phyloP scores from a whole-genome alignment of 2,113 vertebrate genomes.

The Cryptotis parvus region DNA sequence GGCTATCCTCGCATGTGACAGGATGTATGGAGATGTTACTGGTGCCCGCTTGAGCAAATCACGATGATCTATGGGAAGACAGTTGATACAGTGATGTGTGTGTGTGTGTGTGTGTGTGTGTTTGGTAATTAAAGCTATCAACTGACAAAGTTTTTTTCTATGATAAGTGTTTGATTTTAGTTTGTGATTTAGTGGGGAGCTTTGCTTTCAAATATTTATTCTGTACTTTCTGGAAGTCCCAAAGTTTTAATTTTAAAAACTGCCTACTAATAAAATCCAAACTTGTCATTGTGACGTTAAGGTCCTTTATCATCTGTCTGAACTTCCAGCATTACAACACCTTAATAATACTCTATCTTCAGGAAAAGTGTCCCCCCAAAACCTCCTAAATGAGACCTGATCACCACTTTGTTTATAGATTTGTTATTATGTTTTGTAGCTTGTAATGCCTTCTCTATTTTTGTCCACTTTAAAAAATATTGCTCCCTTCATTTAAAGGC shows the following conservation, averaged over 20 bases:
- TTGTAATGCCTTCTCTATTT: neutral
- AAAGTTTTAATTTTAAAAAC: constrained; percentile 37
- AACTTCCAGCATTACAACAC: neutral
- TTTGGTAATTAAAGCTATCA: too few species aligned
- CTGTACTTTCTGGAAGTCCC: neutral
- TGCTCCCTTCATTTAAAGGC: neutral
- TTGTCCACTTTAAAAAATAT: neutral
- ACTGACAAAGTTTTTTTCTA: too few species aligned
- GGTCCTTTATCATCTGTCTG: neutral
- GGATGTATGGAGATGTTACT: too few species aligned
- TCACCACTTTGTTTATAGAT: neutral
- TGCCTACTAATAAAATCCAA: neutral
- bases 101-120: too few species aligned
- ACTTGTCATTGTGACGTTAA: neutral
- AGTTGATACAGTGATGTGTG: too few species aligned
- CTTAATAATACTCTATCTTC: neutral
- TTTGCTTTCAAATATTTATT: too few species aligned
- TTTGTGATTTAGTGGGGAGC: too few species aligned
- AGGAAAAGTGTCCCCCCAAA: neutral
- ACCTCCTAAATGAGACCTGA: neutral
- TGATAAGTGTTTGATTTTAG: too few species aligned
- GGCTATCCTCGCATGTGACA: too few species aligned
- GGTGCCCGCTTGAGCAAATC: too few species aligned
- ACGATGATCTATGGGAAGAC: too few species aligned
- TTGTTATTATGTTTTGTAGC: neutral